Evolutionary conservation across 2,797 vertebrate species (phyloP).

Genomic region (Anguilla anguilla): DNA sequence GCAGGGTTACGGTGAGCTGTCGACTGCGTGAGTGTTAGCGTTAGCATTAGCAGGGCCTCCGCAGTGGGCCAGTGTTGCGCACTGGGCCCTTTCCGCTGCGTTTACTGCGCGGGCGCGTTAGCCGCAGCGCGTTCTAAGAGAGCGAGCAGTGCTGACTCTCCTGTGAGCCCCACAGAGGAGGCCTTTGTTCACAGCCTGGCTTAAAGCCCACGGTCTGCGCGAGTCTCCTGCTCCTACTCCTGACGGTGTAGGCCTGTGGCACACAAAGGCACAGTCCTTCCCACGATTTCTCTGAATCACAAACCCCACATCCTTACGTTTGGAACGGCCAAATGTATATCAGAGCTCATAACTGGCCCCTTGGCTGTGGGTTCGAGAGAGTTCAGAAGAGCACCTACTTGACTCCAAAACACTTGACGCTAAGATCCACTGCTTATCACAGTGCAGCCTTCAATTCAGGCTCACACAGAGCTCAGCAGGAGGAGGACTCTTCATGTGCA

Average conservation of each 20-base stretch:
- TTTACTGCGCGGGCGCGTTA: neutral
- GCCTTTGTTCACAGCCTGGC: constrained; percentile 25
- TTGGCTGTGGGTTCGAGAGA: neutral
- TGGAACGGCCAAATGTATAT: neutral
- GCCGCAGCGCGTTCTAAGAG: neutral
- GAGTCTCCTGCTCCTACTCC: neutral
- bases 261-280: neutral
- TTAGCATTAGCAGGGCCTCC: neutral
- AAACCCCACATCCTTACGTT: neutral
- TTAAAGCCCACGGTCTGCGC: neutral
- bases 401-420: neutral
- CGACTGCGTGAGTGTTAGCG: neutral
- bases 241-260: neutral
- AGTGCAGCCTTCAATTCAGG: neutral
- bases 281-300: neutral
- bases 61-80: neutral
- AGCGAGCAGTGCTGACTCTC: neutral
- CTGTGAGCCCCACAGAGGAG: constrained; percentile 24
- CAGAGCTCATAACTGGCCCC: neutral
- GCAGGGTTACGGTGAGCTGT: neutral
- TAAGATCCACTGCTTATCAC: neutral
- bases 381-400: neutral
- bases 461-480: neutral
- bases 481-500: too few relatives aligned
- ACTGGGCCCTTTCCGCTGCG: neutral